A percentile compares a stretch with the other conserved stretches of the same genome.
phyloP scores from a whole-genome alignment of 2,888 invertebrate species.

The Cryptocheilus praepositus region DNA sequence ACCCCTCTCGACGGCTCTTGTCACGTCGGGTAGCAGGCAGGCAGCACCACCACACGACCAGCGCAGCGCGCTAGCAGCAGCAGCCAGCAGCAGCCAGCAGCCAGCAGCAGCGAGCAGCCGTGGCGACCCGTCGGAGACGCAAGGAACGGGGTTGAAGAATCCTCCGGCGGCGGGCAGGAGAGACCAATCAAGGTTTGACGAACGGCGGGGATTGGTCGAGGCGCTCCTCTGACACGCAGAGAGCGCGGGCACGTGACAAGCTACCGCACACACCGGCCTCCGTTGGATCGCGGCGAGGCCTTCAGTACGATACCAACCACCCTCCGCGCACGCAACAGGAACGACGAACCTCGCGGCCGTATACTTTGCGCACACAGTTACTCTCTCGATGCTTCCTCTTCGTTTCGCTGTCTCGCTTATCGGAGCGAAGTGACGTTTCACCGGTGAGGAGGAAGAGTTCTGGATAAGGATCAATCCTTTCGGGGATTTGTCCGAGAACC shows the following conservation, averaged over 20 bases:
- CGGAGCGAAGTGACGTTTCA: too few relatives aligned
- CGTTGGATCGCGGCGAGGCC: constrained; percentile 68
- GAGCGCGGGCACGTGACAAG: constrained; percentile 74
- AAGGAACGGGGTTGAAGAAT: constrained; percentile 74
- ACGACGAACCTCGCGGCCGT: constrained; percentile 45
- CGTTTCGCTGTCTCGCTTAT: too few relatives aligned
- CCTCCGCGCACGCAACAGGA: constrained; percentile 73
- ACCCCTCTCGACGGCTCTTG: constrained; percentile 68
- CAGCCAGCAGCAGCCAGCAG: constrained; percentile 32
- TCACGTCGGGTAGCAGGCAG: constrained; percentile 64
- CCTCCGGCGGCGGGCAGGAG: constrained; percentile 72
- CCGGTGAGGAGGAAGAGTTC: too few relatives aligned
- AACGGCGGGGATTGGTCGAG: constrained; percentile 75
- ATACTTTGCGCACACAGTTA: too few relatives aligned
- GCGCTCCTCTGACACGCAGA: constrained; percentile 74
- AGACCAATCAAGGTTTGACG: constrained; percentile 79
- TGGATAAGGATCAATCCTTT: too few relatives aligned
- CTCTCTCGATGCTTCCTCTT: too few relatives aligned
- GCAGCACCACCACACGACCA: constrained; percentile 54
- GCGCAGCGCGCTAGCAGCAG: constrained; percentile 38
- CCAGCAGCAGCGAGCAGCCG: constrained; percentile 37
- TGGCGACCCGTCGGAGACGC: constrained; percentile 57
- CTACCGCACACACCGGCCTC: constrained; percentile 74
- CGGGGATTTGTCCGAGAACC: too few relatives aligned
- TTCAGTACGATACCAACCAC: constrained; percentile 75